Evolutionary conservation across 2,888 invertebrate species (phyloP), one percentile per base, ranked within the genome.

Genomic region (Cybosia mesomella): DNA sequence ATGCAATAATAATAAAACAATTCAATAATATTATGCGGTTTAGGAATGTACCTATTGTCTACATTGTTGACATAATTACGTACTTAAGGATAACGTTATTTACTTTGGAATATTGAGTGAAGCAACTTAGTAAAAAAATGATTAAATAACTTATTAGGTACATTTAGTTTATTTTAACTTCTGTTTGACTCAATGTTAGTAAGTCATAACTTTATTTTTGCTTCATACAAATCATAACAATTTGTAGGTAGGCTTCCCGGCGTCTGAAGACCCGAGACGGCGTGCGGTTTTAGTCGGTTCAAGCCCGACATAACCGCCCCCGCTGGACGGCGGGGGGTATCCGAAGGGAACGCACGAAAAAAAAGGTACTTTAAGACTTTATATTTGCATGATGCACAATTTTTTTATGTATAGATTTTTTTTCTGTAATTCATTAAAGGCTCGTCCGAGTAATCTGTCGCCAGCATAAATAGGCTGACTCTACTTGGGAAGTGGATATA

Each of bases 21-120:
- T 54, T 54, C 22, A 63, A 63, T 63, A 62, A 53, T 32, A 53
- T 18, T 8, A 8, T 32, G 21, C n/a, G 61, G 43, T 61, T 54
- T 34, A 34, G 32, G 43, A 60, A n/a, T 49, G 18, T 28, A 39
- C 39, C n/a, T n/a, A n/a, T n/a, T 22, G 22, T 59, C 24, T 39
- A 18, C 9, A 24, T 32, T 59, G 39, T 4, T 10, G 15, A 9
- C 22, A 4, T n/a, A n/a, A n/a, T n/a, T 39, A 15, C 3, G 4
- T 39, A 49, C 49, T n/a, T 49, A 1, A n/a, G 49, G 49, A 43
- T 43, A 43, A 43, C 18, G 43, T 43, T 43, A 39, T 39, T 2
- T 43, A 49, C 49, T 49, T 49, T 49, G 49, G n/a, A 49, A 49
- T 49, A 36, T 15, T 22, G 15, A 21, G 36, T 59, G 11, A 49